These are phyloP conservation scores for Drosophila maculinotata DNA, from an alignment of 2,888 invertebrate species.

Conservation along the genomic window DNA sequence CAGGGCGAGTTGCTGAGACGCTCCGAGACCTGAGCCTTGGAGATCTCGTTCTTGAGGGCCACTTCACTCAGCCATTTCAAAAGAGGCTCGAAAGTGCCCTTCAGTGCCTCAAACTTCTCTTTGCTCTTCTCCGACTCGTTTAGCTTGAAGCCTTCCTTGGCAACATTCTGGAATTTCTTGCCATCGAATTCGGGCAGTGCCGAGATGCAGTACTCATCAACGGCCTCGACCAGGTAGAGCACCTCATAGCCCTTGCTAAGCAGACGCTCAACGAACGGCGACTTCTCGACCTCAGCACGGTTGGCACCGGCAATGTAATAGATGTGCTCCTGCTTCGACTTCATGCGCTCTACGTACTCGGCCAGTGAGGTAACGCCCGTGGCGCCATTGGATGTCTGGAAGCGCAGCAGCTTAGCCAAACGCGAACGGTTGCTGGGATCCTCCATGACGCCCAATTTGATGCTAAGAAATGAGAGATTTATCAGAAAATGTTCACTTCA, in stretches of 20 bases:
- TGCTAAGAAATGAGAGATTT: conserved; percentile 86
- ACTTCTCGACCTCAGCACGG: conserved; percentile 93
- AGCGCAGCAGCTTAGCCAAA: conserved; percentile 96
- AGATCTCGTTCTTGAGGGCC: conserved; percentile 91
- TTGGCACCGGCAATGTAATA: conserved; percentile 98
- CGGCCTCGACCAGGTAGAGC: conserved; percentile 96
- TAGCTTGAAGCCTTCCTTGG: conserved; percentile 97
- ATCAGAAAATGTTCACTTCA: no score
- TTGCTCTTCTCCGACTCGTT: conserved; percentile 90
- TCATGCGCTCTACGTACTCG: conserved; percentile 98
- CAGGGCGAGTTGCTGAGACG: conserved; percentile 96
- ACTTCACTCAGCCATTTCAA: conserved; percentile 95
- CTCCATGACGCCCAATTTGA: conserved; percentile 98
- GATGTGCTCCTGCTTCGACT: conserved; percentile 96
- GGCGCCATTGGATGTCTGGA: conserved; percentile 90
- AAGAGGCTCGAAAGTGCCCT: conserved; percentile 94
- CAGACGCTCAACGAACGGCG: conserved; percentile 98
- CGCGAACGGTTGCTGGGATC: conserved; percentile 98
- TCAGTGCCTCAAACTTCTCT: conserved; percentile 91
- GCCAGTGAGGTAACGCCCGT: conserved; percentile 90
- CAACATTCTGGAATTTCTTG: conserved; percentile 99
- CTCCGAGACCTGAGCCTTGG: conserved; percentile 94
- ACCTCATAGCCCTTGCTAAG: conserved; percentile 97
- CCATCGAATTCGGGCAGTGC: conserved; percentile 99
- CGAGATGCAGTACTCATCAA: conserved; percentile 98